A percentile compares a stretch with the other conserved stretches of the same genome.
These are phyloP conservation scores for Ochropleura leucogaster DNA, from an alignment of 2,888 invertebrate genomes.

Conservation along the genomic window DNA sequence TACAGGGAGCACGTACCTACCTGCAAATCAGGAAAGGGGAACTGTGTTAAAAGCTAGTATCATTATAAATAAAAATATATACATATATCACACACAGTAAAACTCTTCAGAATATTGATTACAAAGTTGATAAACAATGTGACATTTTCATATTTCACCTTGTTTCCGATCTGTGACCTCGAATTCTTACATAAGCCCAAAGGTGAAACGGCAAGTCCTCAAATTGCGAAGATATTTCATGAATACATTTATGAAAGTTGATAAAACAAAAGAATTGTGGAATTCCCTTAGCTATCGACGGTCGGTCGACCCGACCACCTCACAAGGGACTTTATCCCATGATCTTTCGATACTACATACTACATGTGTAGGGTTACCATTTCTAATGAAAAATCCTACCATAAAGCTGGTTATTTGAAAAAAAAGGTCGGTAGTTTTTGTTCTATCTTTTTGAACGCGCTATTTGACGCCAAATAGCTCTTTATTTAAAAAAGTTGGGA, in stretches of 20 bases:
- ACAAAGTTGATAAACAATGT: background rate
- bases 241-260: slow-evolving; percentile 59
- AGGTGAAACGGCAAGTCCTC: slow-evolving; percentile 19
- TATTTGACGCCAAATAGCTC: background rate
- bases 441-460: background rate
- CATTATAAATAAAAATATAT: background rate
- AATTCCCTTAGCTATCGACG: slow-evolving; percentile 44
- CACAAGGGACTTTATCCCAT: slow-evolving; percentile 39
- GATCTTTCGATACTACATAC: slow-evolving; percentile 23
- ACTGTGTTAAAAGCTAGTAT: too few relatives aligned
- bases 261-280: slow-evolving; percentile 53
- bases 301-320: slow-evolving; percentile 28
- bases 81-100: background rate
- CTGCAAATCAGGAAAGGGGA: too few relatives aligned
- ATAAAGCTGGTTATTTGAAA: background rate
- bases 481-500: background rate
- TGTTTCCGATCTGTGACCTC: slow-evolving; percentile 7
- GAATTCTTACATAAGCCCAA: slow-evolving; percentile 28
- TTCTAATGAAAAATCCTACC: background rate
- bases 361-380: background rate
- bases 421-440: background rate
- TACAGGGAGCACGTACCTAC: too few relatives aligned
- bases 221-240: slow-evolving; percentile 44
- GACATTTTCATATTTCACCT: background rate
- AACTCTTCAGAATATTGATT: background rate